A percentile compares a stretch with the other conserved stretches of the same genome.
Conservation (phyloP, 2,888 invertebrate genomes). For the Tribolium freemani region DNA sequence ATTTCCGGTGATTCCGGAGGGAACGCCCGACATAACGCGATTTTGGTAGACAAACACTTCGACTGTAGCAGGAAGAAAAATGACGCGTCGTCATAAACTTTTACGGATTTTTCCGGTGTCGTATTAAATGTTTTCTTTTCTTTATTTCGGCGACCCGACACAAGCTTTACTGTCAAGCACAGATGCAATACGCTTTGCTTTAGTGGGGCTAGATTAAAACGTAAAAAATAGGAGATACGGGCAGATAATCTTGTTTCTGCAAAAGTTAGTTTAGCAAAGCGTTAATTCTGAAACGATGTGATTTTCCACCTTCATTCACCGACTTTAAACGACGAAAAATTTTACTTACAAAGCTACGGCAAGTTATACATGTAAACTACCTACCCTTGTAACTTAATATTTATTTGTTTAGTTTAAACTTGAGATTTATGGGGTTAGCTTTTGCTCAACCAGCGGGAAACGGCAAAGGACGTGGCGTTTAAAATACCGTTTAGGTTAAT, state of each 20-base stretch:
- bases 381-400: conserved; percentile 9
- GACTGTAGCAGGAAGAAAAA: conserved; percentile 31
- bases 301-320: conserved; percentile 15
- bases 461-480: not conserved
- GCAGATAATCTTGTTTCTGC: conserved; percentile 19
- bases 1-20: conserved; percentile 18
- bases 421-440: not conserved
- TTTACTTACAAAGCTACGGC: not conserved
- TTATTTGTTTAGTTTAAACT: conserved; percentile 8
- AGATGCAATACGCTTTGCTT: conserved; percentile 27
- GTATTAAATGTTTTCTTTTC: conserved; percentile 32
- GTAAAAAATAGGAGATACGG: conserved; percentile 12
- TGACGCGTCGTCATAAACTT: conserved; percentile 37
- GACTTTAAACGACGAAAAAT: conserved; percentile 1
- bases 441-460: not conserved
- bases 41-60: conserved; percentile 37
- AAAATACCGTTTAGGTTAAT: not conserved
- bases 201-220: conserved; percentile 22
- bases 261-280: conserved; percentile 14
- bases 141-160: conserved; percentile 21
- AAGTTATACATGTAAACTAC: conserved; percentile 8
- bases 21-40: conserved; percentile 16
- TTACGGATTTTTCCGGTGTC: conserved; percentile 40
- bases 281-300: conserved; percentile 14
- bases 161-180: conserved; percentile 24